Base-by-base conservation (phyloP, 2,888 invertebrate species). In the Serripes groenlandicus region DNA sequence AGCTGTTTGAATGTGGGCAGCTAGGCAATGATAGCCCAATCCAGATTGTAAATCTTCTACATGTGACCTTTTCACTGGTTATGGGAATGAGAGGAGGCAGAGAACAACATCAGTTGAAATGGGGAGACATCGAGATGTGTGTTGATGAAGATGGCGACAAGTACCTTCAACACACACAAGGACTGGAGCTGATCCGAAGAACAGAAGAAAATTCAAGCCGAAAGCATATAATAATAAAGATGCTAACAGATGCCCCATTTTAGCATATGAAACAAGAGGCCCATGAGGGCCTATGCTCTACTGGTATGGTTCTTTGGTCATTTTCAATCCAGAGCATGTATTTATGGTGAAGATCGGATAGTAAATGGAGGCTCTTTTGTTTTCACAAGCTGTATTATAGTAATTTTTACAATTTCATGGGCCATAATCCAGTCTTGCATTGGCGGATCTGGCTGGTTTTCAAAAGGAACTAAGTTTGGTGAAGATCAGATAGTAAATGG, bases 51-150 rank as follows among this genome's bases (percentile, higher is more conserved):
- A 72, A 78, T 37, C 35, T 66, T n/a, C 34, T 72, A 0, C 72
- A 72, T 23, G 5, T 68, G 11, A 66, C 42, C 1, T 78, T 72
- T 28, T 73, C 78, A 3, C 49, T 73, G 11, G 66, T 73, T 7
- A 54, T 78, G 11, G 73, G 78, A 32, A 78, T 78, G 68, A 62
- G 78, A 42, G 73, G 73, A 28, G 69, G 75, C 7, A 62, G 35
- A n/a, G 75, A 75, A 34, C 75, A 75, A 42, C 26, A 62, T 15
- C 32, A 56, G 3, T 54, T 68, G 18, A 68, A 69, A 69, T 75
- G 75, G 75, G 56, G 75, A 1, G 75, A 75, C 49, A 75, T 56
- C 9, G 42, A 69, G 30, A 23, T 75, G 21, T 69, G 75, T 42
- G 37, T n/a, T 21, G 58, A 75, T 32, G 69, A 68, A 49, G 75